These are phyloP conservation scores for Cephalotes varians DNA, from an alignment of 2,888 invertebrate genomes.

Conservation along the genomic window DNA sequence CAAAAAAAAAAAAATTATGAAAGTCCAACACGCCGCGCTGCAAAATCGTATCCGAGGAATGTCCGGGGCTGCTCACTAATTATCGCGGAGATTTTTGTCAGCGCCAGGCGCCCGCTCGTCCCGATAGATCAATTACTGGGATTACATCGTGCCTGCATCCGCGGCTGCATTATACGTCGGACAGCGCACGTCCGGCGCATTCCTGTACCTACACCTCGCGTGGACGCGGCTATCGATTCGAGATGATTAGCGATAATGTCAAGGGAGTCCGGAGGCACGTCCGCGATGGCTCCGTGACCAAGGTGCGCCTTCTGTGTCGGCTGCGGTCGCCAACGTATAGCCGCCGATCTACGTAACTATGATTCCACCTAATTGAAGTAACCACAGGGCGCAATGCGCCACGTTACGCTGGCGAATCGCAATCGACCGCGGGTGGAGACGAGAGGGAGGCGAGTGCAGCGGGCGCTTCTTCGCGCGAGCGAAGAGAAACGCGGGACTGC, in stretches of 20 bases:
- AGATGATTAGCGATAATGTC: constrained; percentile 83
- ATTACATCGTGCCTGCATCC: constrained; percentile 38
- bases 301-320: constrained; percentile 71
- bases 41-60: neutral
- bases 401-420: constrained; percentile 70
- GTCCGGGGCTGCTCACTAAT: neutral
- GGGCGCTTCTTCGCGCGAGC: constrained; percentile 3
- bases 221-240: constrained; percentile 77
- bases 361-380: constrained; percentile 85
- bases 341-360: constrained; percentile 76
- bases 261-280: constrained; percentile 81
- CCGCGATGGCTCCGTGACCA: constrained; percentile 79
- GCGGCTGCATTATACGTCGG: constrained; percentile 29
- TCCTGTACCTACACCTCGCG: constrained; percentile 55
- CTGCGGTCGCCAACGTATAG: constrained; percentile 42
- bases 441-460: neutral
- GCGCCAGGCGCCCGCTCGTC: constrained; percentile 5
- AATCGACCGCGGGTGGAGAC: constrained; percentile 51
- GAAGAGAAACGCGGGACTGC: constrained; percentile 8
- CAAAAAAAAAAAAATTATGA: too few species aligned
- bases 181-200: constrained; percentile 54
- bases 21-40: neutral
- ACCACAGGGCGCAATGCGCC: constrained; percentile 83
- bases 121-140: constrained; percentile 45
- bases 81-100: constrained; percentile 30